Evolutionary conservation across 2,113 vertebrate genomes (phyloP), one percentile per base, ranked within the genome.

Genomic region (Pseudorasbora parva): DNA sequence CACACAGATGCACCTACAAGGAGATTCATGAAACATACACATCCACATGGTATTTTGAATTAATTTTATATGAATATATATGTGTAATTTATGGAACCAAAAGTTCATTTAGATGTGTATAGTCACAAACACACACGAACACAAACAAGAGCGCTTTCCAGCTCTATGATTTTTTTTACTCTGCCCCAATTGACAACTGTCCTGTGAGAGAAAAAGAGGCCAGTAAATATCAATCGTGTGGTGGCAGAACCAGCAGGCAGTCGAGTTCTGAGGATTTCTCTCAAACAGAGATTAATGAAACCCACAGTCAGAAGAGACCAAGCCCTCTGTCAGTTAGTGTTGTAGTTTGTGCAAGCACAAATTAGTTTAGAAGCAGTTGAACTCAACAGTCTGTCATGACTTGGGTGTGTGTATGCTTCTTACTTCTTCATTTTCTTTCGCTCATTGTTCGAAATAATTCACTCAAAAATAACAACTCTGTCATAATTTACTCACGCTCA

Each of bases 211-310:
- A 60, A 33, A 78, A 45, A 45, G 27, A 64, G 77, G 8, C 43
- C 25, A 79, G 45, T 79, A 79, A 66, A 79, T 79, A 79, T 79
- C 77, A 79, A 12, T 79, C 59, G 43, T 17, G 41, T 66, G 5
- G 23, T 21, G 43, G 10, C 77, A 79, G 59, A 49, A 64, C 41
- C 77, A 79, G 77, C 59, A 79, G 77, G 43, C 77, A 27, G 59
- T 30, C 23, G 41, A 47, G 59, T 64, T 79, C 17, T 79, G 77
- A 47, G 77, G 77, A 64, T 64, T 12, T 43, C 75, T n/a, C 8
- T 45, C 56, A 79, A 11, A 49, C 5, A 30, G 12, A 79, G 59
- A 79, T 62, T 79, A 79, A 64, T 79, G n/a, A 78, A 60, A 59
- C 21, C 17, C 75, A 78, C 30, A 78, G 3, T 78, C n/a, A 59